Evolutionary conservation across 2,113 vertebrate genomes (phyloP).

Genomic region (Zosterops hypoxanthus): DNA sequence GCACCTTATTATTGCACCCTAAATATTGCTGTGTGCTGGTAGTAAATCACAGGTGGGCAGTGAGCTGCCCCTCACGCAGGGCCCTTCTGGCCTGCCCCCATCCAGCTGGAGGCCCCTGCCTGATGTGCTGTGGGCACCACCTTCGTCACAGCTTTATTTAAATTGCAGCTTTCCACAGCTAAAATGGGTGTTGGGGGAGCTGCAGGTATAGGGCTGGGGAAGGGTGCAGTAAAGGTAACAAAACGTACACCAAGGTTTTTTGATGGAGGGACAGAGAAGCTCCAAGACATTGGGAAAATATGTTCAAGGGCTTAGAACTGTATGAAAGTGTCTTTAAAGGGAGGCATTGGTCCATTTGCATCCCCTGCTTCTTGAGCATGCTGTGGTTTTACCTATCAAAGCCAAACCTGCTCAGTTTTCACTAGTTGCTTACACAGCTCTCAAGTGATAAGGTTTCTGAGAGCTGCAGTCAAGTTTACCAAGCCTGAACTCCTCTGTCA

Average conservation of each 20-base stretch:
- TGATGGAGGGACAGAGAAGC: not conserved
- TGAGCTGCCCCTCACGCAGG: not conserved
- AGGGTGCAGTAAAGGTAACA: fast-evolving
- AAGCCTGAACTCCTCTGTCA: not conserved
- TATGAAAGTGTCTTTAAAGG: not conserved
- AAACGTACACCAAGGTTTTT: not conserved
- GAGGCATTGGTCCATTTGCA: not conserved
- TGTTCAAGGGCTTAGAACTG: not conserved
- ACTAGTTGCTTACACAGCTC: not conserved
- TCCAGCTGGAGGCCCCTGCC: not conserved
- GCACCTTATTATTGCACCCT: not conserved
- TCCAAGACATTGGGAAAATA: not conserved
- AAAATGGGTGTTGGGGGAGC: not conserved
- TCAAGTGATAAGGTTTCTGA: not conserved
- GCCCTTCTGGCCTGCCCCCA: not conserved
- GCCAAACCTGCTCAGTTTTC: not conserved
- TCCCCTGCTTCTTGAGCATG: not conserved
- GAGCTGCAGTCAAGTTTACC: not conserved
- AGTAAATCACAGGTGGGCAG: not conserved
- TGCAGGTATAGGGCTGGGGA: not conserved
- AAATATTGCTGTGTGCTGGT: not conserved
- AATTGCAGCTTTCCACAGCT: not conserved
- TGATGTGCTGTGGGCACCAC: fast-evolving
- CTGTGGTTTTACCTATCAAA: not conserved
- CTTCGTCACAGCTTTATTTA: not conserved